Evolutionary conservation across 2,888 invertebrate species (phyloP), one percentile per base, ranked within the genome.

Genomic region (Erebia palarica): DNA sequence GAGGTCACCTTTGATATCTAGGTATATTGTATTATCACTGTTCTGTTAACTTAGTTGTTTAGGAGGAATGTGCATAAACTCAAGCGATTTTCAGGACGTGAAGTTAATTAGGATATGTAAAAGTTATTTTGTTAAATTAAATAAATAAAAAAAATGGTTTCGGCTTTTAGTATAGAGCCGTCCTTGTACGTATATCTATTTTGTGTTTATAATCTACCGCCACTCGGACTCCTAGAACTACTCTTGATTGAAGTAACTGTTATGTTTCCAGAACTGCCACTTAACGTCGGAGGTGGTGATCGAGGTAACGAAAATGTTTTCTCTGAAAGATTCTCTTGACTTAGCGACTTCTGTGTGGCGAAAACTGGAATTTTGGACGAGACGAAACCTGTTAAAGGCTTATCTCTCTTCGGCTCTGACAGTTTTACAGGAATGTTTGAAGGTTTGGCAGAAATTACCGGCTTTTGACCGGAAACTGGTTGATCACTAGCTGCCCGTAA

Each of bases 221-320:
- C 94, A 73, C 94, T 94, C 0, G 94, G 94, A 80, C 92, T 93
- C 79, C 85, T 92, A 14, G 95, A 95, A 78, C 94, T 95, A 78
- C 89, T 94, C 75, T 95, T 94, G 63, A 95, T 95, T 0, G 95
- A 95, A n/a, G 95, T 95, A 0, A 95, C 94, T 4, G 95, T 94
- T 70, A 94, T 90, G 68, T 93, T 94, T 0, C 91, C 92, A 5
- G 92, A 86, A 78, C 91, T 91, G 74, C 89, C 81, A 72, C 86
- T 90, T 55, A 89, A 80, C 13, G 83, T 81, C 0, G 89, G 90
- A 0, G 92, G 91, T 16, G 93, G 92, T 0, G 93, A 90, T 1
- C 86, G 86, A 4, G 92, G 90, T 70, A 93, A 76, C 3, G 92
- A 88, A 73, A 91, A 90, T 55, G 81, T 85, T 70, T 86, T 85